Evolutionary conservation across 2,888 invertebrate genomes (phyloP), one percentile per base, ranked within the genome.

Genomic region (Brachyptera risi): DNA sequence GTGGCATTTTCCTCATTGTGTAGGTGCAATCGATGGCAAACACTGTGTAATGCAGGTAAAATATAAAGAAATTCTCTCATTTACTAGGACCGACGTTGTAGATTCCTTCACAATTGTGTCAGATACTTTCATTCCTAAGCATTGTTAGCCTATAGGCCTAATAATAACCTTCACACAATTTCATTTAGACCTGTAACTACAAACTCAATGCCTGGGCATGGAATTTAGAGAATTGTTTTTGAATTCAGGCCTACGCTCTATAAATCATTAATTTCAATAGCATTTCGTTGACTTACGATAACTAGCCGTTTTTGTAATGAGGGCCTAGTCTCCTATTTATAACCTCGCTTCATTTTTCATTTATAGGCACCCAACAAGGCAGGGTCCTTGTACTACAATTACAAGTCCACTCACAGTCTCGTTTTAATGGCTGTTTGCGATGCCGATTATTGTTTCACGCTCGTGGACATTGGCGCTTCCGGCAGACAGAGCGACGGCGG

Each of bases 341-440:
- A n/a, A n/a, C n/a, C n/a, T n/a, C n/a, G n/a, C n/a, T n/a, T 31
- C 31, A 7, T 31, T 31, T 31, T 5, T 31, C 11, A 7, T 31
- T 26, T 24, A n/a, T n/a, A 50, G 50, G 50, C 50, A 50, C 27
- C 50, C 3, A n/a, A 23, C 17, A 26, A 26, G 2, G 17, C 40
- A 50, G 50, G 50, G 26, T 50, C 50, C 2, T 13, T 24, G n/a
- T 50, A 26, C 27, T 50, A 5, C n/a, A 50, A 50, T n/a, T 50
- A 24, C 27, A 67, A 68, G 51, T 61, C 60, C 40, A 60, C 61
- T 21, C 63, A 63, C 59, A 65, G 65, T 15, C 60, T 67, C 2
- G 59, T 66, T 50, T 37, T 68, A n/a, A 51, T 67, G 62, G 67
- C 67, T 9, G 50, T 66, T 21, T 66, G 56, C 13, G 67, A 68